phyloP scores from a whole-genome alignment of 2,888 invertebrate genomes.

The Charanyca ferruginea region DNA sequence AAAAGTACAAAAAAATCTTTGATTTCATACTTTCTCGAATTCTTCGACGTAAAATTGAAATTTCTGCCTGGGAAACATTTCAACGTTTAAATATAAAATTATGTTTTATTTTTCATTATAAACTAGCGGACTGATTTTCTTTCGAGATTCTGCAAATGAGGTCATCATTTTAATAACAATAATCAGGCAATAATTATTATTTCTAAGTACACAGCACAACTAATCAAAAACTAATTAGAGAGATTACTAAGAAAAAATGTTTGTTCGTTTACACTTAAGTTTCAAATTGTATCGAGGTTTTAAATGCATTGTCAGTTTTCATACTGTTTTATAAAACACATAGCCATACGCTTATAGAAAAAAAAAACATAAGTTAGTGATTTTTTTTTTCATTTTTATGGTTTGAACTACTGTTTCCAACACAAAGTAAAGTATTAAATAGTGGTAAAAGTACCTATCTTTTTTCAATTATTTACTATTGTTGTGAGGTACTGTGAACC shows the following conservation, averaged over 20 bases:
- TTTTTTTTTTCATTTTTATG: too few relatives aligned
- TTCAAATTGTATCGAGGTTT: slow-evolving; percentile 68
- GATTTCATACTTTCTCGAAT: not conserved
- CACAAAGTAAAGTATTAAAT: too few relatives aligned
- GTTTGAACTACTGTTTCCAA: too few relatives aligned
- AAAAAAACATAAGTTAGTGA: too few relatives aligned
- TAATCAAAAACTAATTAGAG: slow-evolving; percentile 88
- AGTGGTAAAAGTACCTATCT: too few relatives aligned
- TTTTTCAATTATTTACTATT: too few relatives aligned
- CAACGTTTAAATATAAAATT: slow-evolving; percentile 80
- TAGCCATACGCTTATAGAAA: too few relatives aligned
- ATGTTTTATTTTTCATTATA: slow-evolving; percentile 75
- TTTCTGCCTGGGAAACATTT: slow-evolving; percentile 74
- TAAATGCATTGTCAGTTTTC: slow-evolving; percentile 11
- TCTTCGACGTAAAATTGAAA: not conserved
- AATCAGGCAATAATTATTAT: slow-evolving; percentile 74
- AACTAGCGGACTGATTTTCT: slow-evolving; percentile 88
- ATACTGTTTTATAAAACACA: too few relatives aligned
- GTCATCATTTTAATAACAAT: slow-evolving; percentile 73
- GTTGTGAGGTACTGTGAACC: too few relatives aligned
- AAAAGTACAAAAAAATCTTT: not conserved
- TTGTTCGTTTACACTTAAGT: slow-evolving; percentile 67
- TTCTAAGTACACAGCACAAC: slow-evolving; percentile 90
- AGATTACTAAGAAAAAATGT: slow-evolving; percentile 84
- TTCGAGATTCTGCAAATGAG: slow-evolving; percentile 86